Base-by-base conservation (phyloP, 2,797 vertebrate genomes). In the Parauchenoglanis punctatus region DNA sequence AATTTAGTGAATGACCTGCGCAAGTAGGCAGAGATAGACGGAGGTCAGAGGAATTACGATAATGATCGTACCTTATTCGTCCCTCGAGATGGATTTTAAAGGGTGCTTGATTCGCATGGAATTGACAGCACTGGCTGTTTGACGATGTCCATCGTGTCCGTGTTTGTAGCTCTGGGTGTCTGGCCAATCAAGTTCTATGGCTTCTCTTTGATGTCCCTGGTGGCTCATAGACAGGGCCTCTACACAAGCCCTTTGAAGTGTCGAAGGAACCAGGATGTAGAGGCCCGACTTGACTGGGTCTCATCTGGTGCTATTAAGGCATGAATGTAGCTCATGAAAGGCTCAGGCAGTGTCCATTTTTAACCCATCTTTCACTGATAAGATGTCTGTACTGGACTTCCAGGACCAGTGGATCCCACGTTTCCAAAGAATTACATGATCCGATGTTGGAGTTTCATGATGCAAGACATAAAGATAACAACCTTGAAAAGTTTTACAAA, bases 281-380 rank as follows among this genome's bases (percentile, higher is more conserved):
- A 93, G 91, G 92, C 93, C 92, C 89, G 91, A 93, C 89, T 90
- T 90, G 91, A 93, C 92, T 91, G 91, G 88, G 86, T 93, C 91
- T 94, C 94, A 93, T 95, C 94, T 95, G 94, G 93, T 92, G 93
- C 92, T 93, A 92, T 93, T 93, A 84, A 92, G 93, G 92, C 92
- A 91, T 85, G 67, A 89, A 86, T 93, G 87, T 61, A 70, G 81
- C 2, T 92, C 88, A 17, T 83, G 58, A 80, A 77, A 87, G 23
- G 67, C 68, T 87, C 5, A 70, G 77, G 49, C 58, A 63, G 40
- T 13, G 23, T 63, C 54, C 40, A 4, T 54, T 12, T 31, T 31
- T 35, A 83, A 25, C 46, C n/a, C 18, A 2, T 52, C 10, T 23
- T 54, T 4, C 15, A 13, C 46, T 54, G 81, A 83, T 83, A 31